phyloP scores from a whole-genome alignment of 2,113 vertebrate genomes.

The Notiomystis cincta region DNA sequence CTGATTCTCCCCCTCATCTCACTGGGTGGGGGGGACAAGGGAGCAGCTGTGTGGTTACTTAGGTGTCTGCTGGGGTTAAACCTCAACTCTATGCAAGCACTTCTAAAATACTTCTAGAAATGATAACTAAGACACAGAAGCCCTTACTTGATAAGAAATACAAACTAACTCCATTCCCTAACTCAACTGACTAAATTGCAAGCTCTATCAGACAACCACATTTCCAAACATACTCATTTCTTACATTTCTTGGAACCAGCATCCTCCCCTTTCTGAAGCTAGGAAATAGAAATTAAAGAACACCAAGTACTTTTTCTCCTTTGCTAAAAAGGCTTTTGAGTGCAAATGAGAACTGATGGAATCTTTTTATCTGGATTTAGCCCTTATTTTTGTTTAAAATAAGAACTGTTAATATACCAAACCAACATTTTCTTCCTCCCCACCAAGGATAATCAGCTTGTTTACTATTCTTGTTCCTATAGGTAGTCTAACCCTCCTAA shows the following conservation, averaged over 20 bases:
- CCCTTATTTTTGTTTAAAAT: not conserved
- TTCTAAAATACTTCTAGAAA: not conserved
- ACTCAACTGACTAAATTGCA: not conserved
- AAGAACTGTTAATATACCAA: not conserved
- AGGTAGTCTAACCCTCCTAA: not conserved
- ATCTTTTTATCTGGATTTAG: not conserved
- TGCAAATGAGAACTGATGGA: not conserved
- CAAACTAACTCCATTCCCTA: not conserved
- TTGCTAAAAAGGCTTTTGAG: not conserved
- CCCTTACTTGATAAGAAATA: not conserved
- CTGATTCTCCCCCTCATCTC: not conserved
- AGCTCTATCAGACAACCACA: not conserved
- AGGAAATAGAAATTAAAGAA: not conserved
- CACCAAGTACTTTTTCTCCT: not conserved
- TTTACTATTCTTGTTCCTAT: not conserved
- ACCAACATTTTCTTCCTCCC: not conserved
- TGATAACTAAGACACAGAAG: not conserved
- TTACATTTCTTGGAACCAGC: not conserved
- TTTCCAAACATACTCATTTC: not conserved
- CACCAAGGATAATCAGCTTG: not conserved
- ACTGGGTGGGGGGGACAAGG: fast-evolving
- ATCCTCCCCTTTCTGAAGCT: not conserved
- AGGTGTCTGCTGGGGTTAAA: not conserved
- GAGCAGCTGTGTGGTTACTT: not conserved
- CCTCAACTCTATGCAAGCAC: not conserved